These are phyloP conservation scores for Ennomos erosarius DNA, from an alignment of 2,888 invertebrate genomes.

Conservation along the genomic window DNA sequence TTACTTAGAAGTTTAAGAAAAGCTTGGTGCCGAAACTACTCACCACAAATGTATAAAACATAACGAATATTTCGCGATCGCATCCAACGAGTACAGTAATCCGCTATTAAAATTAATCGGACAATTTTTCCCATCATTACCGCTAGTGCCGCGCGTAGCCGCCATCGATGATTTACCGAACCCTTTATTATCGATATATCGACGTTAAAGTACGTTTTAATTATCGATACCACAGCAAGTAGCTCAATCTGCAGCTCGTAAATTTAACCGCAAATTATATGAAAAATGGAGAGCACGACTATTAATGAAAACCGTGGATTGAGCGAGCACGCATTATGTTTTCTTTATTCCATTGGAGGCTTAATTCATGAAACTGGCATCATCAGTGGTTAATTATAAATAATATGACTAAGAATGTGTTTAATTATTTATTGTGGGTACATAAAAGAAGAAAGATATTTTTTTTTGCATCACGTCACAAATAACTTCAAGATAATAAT, in stretches of 20 bases:
- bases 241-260: slow-evolving; percentile 41
- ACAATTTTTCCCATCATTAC: slow-evolving; percentile 20
- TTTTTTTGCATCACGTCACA: too few species aligned
- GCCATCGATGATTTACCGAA: slow-evolving; percentile 26
- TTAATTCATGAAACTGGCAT: not conserved
- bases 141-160: slow-evolving; percentile 19
- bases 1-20: too few species aligned
- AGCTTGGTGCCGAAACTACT: too few species aligned
- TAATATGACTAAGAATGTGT: too few species aligned
- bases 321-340: not conserved
- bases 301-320: not conserved
- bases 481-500: too few species aligned
- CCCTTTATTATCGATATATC: slow-evolving; percentile 32
- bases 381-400: too few species aligned
- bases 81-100: not conserved
- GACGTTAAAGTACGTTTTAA: slow-evolving; percentile 36
- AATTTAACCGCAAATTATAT: slow-evolving; percentile 33
- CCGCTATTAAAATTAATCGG: slow-evolving; percentile 11
- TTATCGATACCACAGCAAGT: slow-evolving; percentile 42
- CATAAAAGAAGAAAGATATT: too few species aligned
- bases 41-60: too few species aligned
- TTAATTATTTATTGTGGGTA: too few species aligned
- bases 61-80: too few species aligned
- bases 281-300: not conserved
- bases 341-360: not conserved